Base-by-base conservation (phyloP, 2,797 vertebrate genomes). In the Cryptoblepharus egeriae region DNA sequence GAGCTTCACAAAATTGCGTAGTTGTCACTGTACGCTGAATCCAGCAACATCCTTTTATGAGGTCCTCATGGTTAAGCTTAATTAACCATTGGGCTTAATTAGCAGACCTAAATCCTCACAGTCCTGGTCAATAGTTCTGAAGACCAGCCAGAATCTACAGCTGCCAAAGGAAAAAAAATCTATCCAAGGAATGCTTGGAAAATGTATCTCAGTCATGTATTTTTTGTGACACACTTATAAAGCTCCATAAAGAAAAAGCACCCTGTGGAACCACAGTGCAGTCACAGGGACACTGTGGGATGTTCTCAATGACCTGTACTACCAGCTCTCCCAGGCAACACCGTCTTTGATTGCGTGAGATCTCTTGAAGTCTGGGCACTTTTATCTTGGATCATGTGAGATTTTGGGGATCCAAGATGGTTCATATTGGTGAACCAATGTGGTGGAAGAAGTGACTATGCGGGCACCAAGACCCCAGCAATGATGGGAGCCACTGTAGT, bases 1-100 rank as follows among this genome's bases (percentile, higher is more conserved):
- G 57, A 74, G 37, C 74, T 68, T 81, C 39, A 78, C 37, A 5
- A 68, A 67, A 67, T 18, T 24, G 52, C 8, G 39, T 58, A 39
- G 37, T 42, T 71, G 45, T 80, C 68, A 57, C 4, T 24, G 32
- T 69, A 32, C 52, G 32, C 12, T 65, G 61, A 58, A 64, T 78
- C 52, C 57, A 52, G 35, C 15, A 63, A 26, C 26, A 30, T n/a
- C 37, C 22, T 72, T 64, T 75, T 39, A 61, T 60, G 57, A 68
- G 28, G 13, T 45, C 3, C n/a, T 58, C 8, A 15, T 45, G 12
- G 24, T 60, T 79, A 58, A 37, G 45, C 45, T 77, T 35, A 83
- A 64, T 45, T 63, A 80, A 68, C 35, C 72, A 18, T 32, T 45
- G 52, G 72, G 20, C 8, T 83, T 55, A 71, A 77, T 63, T 83